phyloP scores from a whole-genome alignment of 2,888 invertebrate species.

The Noctua fimbriata region DNA sequence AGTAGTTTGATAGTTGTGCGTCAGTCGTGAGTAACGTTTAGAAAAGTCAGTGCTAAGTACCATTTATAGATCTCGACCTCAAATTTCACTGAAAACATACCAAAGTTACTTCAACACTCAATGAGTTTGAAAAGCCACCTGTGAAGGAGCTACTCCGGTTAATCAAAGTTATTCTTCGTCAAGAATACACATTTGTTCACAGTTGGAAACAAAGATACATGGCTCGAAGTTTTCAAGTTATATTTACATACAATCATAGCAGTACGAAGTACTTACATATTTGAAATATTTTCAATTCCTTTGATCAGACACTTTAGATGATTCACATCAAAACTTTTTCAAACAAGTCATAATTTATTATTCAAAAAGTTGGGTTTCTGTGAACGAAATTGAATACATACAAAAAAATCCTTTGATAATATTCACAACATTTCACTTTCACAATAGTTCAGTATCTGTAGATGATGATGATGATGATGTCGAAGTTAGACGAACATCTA shows the following conservation, averaged over 20 bases:
- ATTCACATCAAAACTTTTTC: background rate
- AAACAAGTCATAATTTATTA: background rate
- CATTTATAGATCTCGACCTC: background rate
- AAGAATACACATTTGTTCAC: slow-evolving; percentile 9
- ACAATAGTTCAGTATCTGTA: background rate
- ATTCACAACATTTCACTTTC: background rate
- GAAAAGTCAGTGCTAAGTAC: background rate
- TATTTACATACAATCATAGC: slow-evolving; percentile 16
- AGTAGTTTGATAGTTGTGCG: background rate
- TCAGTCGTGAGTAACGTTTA: background rate
- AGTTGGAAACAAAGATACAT: slow-evolving; percentile 38
- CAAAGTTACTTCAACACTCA: background rate
- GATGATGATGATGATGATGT: background rate
- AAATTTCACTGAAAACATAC: slow-evolving; percentile 1
- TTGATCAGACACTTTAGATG: background rate
- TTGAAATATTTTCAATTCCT: background rate
- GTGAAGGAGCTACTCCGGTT: slow-evolving; percentile 5
- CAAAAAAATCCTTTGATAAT: background rate
- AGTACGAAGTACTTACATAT: background rate
- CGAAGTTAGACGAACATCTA: background rate
- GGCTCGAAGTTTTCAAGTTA: slow-evolving; percentile 11
- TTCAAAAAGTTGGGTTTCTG: background rate
- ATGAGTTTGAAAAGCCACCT: slow-evolving; percentile 9
- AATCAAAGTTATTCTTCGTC: slow-evolving; percentile 26
- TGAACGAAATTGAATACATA: background rate